Evolutionary conservation across 2,888 invertebrate species (phyloP).

Genomic region (Diaperis boleti): DNA sequence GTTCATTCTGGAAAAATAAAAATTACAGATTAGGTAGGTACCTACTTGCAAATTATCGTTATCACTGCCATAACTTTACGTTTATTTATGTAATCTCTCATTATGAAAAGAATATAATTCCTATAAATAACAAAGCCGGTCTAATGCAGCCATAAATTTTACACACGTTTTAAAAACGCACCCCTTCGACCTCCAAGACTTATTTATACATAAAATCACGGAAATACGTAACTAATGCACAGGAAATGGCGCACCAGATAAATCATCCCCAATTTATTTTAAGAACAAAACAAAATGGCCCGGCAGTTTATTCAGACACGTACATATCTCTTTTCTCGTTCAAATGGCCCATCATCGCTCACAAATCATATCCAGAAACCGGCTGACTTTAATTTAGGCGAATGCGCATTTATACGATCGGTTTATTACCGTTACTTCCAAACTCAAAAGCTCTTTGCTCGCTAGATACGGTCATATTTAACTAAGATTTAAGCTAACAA

Average conservation of each 20-base stretch:
- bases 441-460: background rate
- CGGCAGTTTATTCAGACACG: conserved; percentile 3
- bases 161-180: conserved; percentile 3
- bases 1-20: no score
- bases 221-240: conserved; percentile 27
- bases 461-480: conserved; percentile 16
- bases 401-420: conserved; percentile 7
- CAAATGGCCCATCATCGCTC: conserved; percentile 3
- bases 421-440: conserved; percentile 20
- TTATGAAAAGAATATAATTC: no score
- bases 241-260: conserved; percentile 19
- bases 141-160: no score
- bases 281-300: conserved; percentile 11
- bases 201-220: conserved; percentile 18
- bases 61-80: no score
- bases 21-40: no score
- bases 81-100: no score
- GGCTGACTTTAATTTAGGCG: conserved; percentile 8
- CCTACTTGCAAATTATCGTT: no score
- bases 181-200: background rate
- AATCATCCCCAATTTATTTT: conserved; percentile 3
- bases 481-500: conserved; percentile 24
- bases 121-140: no score
- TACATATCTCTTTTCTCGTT: conserved; percentile 1
- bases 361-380: conserved; percentile 6